Evolutionary conservation across 2,888 invertebrate genomes (phyloP), one percentile per base, ranked within the genome.

Genomic region (Teleiodes luculella): DNA sequence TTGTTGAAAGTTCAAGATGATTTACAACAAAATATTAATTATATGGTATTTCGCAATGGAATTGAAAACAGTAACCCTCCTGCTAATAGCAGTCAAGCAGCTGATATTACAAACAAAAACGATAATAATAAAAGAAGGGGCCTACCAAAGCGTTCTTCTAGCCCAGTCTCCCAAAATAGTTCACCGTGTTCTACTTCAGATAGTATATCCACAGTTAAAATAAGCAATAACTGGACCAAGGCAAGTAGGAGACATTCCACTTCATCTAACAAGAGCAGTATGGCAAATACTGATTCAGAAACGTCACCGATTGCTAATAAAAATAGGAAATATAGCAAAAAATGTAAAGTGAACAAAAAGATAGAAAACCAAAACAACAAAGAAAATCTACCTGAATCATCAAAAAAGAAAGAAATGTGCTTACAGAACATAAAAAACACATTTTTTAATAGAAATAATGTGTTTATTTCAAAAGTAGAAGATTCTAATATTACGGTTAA

Each of bases 111-210:
- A 33, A 61, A 63, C 46, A 57, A 53, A 51, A 59, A 55, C n/a
- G 57, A 59, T 51, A 66, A 55, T 39, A 60, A 31, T 30, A 65
- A 61, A 47, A 67, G 58, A 52, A 63, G 57, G 36, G 57, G 61
- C 55, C n/a, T 63, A 53, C 59, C 58, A 49, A 63, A 59, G n/a
- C 66, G 64, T 24, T 45, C 65, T 14, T 53, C 58, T 33, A 81
- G 74, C 55, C 69, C 77, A 31, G 63, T 63, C 35, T 82, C 86
- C 10, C 68, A 72, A 52, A 77, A 75, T 57, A 83, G 86, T 62
- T 85, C 86, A 14, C 71, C 81, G 4, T 78, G 82, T 62, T 87
- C 86, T 5, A 80, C 85, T 11, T 78, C 74, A 18, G 83, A 78
- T 54, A 86, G 85, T 61, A 61, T 82, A 62, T 74, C 78, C 14